Percentiles rank a stretch among this genome's conserved stretches.
Conservation (phyloP, 2,113 vertebrate genomes). For the Phaethornis superciliosus region DNA sequence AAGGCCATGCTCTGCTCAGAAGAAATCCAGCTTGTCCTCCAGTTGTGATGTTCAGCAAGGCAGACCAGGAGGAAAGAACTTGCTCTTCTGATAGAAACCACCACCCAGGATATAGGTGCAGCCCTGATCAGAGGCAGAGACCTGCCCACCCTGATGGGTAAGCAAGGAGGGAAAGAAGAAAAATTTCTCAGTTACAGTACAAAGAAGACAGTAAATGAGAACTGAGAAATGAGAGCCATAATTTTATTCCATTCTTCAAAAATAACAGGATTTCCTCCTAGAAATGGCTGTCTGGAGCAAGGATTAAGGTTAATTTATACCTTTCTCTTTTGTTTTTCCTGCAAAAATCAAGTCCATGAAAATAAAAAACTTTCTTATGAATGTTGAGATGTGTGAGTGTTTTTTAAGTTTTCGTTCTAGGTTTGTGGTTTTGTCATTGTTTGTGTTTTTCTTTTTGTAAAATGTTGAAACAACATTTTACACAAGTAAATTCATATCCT, state of each 20-base stretch:
- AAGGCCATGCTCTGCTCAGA: too few species aligned
- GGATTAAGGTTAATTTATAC: not conserved
- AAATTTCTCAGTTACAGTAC: not conserved
- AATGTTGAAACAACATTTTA: not conserved
- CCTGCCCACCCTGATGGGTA: fast-evolving
- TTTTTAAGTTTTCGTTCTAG: not conserved
- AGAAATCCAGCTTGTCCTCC: not conserved
- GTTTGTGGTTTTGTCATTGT: too few species aligned
- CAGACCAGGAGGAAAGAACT: not conserved
- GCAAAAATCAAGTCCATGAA: not conserved
- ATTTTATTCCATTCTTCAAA: not conserved
- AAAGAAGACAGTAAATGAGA: not conserved
- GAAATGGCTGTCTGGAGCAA: not conserved
- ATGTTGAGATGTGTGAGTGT: not conserved
- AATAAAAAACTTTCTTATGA: not conserved
- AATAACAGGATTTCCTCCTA: not conserved
- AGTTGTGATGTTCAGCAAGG: not conserved
- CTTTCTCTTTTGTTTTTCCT: too few species aligned
- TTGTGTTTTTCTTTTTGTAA: not conserved
- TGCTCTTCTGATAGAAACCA: not conserved
- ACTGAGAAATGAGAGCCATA: fast-evolving
- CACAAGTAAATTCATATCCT: not conserved
- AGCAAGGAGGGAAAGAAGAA: not conserved
- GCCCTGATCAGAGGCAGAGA: not conserved
- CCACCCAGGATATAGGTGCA: fast-evolving